Percentiles rank a stretch among this genome's conserved stretches.
Evolutionary conservation across 2,113 vertebrate genomes (phyloP).

Genomic region (Cyphotilapia sp.): DNA sequence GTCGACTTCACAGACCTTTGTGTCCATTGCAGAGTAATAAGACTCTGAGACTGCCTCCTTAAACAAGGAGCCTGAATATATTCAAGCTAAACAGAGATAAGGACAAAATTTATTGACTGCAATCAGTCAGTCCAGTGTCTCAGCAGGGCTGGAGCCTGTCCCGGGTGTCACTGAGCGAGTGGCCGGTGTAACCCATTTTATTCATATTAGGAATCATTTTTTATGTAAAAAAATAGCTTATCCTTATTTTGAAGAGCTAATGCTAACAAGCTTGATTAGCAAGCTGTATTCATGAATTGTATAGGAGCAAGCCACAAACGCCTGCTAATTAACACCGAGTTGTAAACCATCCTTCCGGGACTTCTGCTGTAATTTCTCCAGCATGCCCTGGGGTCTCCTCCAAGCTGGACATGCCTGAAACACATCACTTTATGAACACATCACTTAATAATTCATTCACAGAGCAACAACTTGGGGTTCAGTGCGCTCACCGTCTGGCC

Average conservation of each 20-base stretch:
- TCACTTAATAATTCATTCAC: not conserved
- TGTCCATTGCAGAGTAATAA: not conserved
- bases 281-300: not conserved
- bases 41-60: not conserved
- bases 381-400: not conserved
- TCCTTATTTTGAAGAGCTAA: not conserved
- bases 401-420: not conserved
- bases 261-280: not conserved
- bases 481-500: not conserved
- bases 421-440: not conserved
- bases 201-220: not conserved
- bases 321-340: not conserved
- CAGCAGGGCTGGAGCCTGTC: not conserved
- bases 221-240: not conserved
- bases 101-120: not conserved
- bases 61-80: not conserved
- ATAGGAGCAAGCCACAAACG: not conserved
- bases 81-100: not conserved
- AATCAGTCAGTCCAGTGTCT: fast-evolving
- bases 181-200: not conserved
- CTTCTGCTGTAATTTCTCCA: not conserved
- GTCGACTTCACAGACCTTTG: not conserved
- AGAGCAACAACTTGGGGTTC: not conserved
- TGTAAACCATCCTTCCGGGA: not conserved
- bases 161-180: not conserved